Base-by-base conservation (phyloP, 2,113 vertebrate species). In the Cynocephalus volans region DNA sequence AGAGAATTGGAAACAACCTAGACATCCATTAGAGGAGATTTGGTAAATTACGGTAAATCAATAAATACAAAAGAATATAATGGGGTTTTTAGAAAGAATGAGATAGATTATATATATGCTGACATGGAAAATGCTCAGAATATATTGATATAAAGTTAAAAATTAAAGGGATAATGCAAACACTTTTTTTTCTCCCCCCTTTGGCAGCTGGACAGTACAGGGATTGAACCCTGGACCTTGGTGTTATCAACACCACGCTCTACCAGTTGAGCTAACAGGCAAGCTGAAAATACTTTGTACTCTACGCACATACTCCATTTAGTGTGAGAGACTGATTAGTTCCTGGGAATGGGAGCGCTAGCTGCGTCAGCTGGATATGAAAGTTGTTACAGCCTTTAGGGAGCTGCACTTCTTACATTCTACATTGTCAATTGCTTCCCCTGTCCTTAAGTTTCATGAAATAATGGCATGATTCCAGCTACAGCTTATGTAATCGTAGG, bases 81-180 rank as follows among this genome's bases (percentile, higher is more conserved):
- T 36, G 19, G 17, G 76, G 45, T 85, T 19, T 70, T 92, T 88
- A 92, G 54, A 81, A 94, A 91, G 56, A 81, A 65, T 26, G 23
- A 75, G 18, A 45, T 36, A 60, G 48, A 54, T 48, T 70, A 36
- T 65, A 48, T 41, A 18, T 23, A 62, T 33, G 45, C n/a, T 90
- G 58, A 90, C 75, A 73, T 54, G 48, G 15, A 60, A 69, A 93
- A 45, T 72, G 12, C 77, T 54, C 62, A 88, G 62, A 77, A 77
- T 7, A 13, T 18, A 75, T 28, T 83, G 64, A 48, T 33, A n/a
- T 83, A 24, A 85, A 96, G 67, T 91, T 91, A 91, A 97, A 95
- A 77, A 82, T 72, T 95, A 72, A 92, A 95, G 96, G 14, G 15
- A 76, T 67, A 31, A 62, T 62, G 23, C 2, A 72, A 87, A 87